A percentile compares a stretch with the other conserved stretches of the same genome.
These are phyloP conservation scores for Blastobasis lacticolella DNA, from an alignment of 2,888 invertebrate genomes.

Conservation along the genomic window DNA sequence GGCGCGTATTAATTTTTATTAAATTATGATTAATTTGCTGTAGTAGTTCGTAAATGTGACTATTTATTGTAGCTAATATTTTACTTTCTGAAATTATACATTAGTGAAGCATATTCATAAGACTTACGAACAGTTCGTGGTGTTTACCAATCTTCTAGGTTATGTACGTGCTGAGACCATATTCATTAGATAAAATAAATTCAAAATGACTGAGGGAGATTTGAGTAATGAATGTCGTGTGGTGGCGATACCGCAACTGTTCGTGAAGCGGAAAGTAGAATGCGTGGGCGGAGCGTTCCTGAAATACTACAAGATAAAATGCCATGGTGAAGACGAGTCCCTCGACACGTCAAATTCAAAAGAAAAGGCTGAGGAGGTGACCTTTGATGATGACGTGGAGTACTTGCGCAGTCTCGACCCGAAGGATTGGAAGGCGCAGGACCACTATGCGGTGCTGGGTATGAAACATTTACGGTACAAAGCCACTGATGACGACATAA, in stretches of 20 bases:
- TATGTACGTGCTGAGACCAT: constrained; percentile 57
- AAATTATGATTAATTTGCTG: constrained; percentile 17
- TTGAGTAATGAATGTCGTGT: constrained; percentile 36
- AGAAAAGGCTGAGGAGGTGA: constrained; percentile 58
- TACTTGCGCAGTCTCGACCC: constrained; percentile 93
- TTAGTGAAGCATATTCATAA: constrained; percentile 7
- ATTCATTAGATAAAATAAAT: constrained; percentile 38
- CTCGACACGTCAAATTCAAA: constrained; percentile 53
- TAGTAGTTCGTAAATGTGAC: constrained; percentile 8
- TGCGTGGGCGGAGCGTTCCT: constrained; percentile 69
- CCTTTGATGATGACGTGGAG: constrained; percentile 81
- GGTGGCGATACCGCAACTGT: constrained; percentile 48
- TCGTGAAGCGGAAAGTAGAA: constrained; percentile 58
- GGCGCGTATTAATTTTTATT: constrained; percentile 38
- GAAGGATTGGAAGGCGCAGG: constrained; percentile 98
- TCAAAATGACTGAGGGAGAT: constrained; percentile 59
- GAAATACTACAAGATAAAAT: constrained; percentile 63
- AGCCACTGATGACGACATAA: constrained; percentile 94
- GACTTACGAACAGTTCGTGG: constrained; percentile 11
- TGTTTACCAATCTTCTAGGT: constrained; percentile 51
- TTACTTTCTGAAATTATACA: constrained; percentile 7
- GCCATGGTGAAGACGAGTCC: constrained; percentile 62
- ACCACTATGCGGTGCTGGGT: constrained; percentile 97
- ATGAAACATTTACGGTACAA: constrained; percentile 86
- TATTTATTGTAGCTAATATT: constrained; percentile 17